Evolutionary conservation across 2,113 vertebrate genomes (phyloP), one percentile per base, ranked within the genome.

Genomic region (Xiphophorus hellerii): DNA sequence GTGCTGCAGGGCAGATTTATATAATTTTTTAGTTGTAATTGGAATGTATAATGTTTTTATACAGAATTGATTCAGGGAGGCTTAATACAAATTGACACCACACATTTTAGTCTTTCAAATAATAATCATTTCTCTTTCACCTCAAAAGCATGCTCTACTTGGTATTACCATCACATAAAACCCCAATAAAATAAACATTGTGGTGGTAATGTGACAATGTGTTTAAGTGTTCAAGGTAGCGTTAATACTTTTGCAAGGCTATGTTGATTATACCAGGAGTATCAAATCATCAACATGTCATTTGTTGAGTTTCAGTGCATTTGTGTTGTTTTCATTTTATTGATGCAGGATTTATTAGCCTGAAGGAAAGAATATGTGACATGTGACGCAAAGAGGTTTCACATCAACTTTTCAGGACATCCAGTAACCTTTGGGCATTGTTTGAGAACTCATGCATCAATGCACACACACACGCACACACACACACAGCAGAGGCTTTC

Each of bases 301-400:
- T 48, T 48, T 48, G 44, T 48, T 44, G 29, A 61, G 60, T 31
- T n/a, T n/a, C 37, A 30, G 12, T 37, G 13, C 20, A n/a, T 30
- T 27, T 62, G 27, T 44, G 28, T 54, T 29, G 7, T 68, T 62
- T 72, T 14, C 27, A 66, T 64, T 67, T 84, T 75, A 64, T 76
- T 87, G 86, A 77, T 35, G 63, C 66, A 61, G 69, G 76, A 76
- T 78, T 78, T 83, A 74, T 80, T 65, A 62, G 63, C 4, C 73
- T 69, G 74, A 77, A 87, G 80, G 79, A 88, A 87, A 85, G 1
- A 28, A 74, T 63, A 82, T 78, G 81, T 84, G 86, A 89, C 90
- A 85, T 78, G 71, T 84, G 86, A 92, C 72, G 74, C 29, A 25
- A 82, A 84, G 83, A 81, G 81, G 71, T 86, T 89, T 81, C 80